These are phyloP conservation scores for Gymnoscelis rufifasciata DNA, from an alignment of 2,888 invertebrate genomes.

Conservation along the genomic window DNA sequence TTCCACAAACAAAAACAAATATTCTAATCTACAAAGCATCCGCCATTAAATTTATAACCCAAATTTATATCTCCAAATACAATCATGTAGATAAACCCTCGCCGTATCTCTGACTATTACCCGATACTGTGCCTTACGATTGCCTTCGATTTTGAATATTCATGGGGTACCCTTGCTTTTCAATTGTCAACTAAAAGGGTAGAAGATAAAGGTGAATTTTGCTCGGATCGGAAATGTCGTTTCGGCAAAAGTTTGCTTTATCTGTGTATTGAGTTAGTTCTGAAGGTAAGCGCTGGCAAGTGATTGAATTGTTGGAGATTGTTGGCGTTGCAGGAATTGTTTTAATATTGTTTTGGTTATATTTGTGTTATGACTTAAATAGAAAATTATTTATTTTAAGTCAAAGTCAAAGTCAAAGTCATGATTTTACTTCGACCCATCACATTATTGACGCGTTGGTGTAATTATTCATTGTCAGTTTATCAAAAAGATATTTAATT, in stretches of 20 bases:
- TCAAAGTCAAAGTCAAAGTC: too few species aligned
- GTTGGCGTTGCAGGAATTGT: not conserved
- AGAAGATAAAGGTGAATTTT: not conserved
- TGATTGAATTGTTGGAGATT: constrained; percentile 16
- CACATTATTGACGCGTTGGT: too few species aligned
- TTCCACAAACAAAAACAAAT: too few species aligned
- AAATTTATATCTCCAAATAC: not conserved
- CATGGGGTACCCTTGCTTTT: constrained; percentile 18
- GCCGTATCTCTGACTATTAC: not conserved
- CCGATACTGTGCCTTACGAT: constrained; percentile 20
- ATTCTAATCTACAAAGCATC: too few species aligned
- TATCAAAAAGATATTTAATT: too few species aligned
- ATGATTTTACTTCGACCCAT: too few species aligned
- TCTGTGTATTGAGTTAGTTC: constrained; percentile 22
- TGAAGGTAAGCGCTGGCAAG: constrained; percentile 15
- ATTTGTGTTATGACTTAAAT: too few species aligned
- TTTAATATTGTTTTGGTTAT: constrained; percentile 2
- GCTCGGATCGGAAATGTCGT: constrained; percentile 5
- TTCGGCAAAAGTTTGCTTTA: constrained; percentile 22
- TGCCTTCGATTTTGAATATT: constrained; percentile 32
- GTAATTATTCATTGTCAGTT: too few species aligned
- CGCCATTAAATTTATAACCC: too few species aligned
- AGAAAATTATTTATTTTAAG: too few species aligned
- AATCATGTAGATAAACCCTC: not conserved
- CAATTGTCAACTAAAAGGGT: constrained; percentile 3